These are phyloP conservation scores for Glyptemys insculpta DNA, from an alignment of 2,797 vertebrate species.

Conservation along the genomic window DNA sequence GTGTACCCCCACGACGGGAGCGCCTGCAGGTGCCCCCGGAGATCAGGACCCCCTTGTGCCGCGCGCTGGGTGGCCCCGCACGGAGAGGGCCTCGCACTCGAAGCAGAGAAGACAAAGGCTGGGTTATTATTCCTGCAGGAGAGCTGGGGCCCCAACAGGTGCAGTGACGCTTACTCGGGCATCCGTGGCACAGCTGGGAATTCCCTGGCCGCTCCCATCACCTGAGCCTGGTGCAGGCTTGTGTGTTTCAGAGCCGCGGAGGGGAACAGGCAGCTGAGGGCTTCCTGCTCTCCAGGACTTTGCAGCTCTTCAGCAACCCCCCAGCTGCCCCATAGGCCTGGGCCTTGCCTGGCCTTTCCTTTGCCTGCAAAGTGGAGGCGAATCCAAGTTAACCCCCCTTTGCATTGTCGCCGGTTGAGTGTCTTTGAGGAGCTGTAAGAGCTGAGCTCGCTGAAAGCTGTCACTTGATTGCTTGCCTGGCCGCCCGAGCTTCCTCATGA, in stretches of 20 bases:
- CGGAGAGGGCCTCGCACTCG: too few species aligned
- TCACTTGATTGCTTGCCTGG: constrained; percentile 57
- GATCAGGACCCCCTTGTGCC: neutral
- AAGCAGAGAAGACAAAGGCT: neutral
- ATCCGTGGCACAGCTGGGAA: neutral
- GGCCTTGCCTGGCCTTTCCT: neutral
- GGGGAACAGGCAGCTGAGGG: neutral
- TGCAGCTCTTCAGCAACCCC: neutral
- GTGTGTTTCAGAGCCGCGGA: neutral
- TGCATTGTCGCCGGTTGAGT: constrained; percentile 57
- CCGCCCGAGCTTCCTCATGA: constrained; percentile 54
- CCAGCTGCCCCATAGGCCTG: accelerated
- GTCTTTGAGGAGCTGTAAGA: constrained; percentile 78
- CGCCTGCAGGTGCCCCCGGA: too few species aligned
- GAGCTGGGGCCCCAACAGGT: neutral
- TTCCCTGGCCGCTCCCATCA: neutral
- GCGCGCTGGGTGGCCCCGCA: neutral
- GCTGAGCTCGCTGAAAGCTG: constrained; percentile 65
- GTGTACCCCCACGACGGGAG: neutral
- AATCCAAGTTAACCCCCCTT: neutral
- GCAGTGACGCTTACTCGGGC: too few species aligned
- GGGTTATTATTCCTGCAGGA: neutral
- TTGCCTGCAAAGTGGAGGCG: accelerated
- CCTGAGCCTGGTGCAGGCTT: neutral
- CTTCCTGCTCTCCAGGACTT: too few species aligned